These are phyloP conservation scores for Cinclus cinclus DNA, from an alignment of 2,113 vertebrate species.

Conservation along the genomic window DNA sequence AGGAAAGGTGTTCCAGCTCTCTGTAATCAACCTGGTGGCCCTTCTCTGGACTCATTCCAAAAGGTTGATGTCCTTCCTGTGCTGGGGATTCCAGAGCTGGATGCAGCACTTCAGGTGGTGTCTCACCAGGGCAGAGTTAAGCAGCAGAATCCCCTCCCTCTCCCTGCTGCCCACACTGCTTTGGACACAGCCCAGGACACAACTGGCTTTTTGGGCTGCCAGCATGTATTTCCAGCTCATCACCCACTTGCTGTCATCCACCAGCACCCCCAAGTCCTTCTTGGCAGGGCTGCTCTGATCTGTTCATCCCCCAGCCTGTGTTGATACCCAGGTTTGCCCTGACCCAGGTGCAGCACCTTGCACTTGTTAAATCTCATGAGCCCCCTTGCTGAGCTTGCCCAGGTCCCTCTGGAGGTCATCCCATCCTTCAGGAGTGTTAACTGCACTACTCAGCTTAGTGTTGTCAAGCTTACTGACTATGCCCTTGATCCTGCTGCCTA, in stretches of 20 bases:
- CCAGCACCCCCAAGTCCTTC: neutral
- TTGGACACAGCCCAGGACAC: neutral
- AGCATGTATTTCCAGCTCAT: rapidly evolving
- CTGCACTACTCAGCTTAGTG: neutral
- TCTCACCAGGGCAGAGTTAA: neutral
- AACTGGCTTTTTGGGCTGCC: rapidly evolving
- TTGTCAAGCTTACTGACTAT: neutral
- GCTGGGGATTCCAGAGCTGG: neutral
- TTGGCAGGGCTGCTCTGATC: neutral
- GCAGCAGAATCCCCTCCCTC: neutral
- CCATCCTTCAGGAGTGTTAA: neutral
- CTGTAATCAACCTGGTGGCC: neutral
- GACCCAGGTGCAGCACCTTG: neutral
- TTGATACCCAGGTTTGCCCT: rapidly evolving
- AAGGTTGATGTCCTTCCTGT: neutral
- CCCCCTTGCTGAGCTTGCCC: neutral
- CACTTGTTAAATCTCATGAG: neutral
- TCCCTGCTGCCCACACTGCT: neutral
- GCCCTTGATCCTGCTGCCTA: neutral
- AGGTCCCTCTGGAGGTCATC: neutral
- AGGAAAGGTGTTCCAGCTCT: neutral
- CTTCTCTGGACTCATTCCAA: neutral
- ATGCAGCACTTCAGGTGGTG: neutral
- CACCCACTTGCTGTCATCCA: neutral
- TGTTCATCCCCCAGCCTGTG: neutral